phyloP scores from a whole-genome alignment of 2,113 vertebrate genomes.

The Melozone crissalis region DNA sequence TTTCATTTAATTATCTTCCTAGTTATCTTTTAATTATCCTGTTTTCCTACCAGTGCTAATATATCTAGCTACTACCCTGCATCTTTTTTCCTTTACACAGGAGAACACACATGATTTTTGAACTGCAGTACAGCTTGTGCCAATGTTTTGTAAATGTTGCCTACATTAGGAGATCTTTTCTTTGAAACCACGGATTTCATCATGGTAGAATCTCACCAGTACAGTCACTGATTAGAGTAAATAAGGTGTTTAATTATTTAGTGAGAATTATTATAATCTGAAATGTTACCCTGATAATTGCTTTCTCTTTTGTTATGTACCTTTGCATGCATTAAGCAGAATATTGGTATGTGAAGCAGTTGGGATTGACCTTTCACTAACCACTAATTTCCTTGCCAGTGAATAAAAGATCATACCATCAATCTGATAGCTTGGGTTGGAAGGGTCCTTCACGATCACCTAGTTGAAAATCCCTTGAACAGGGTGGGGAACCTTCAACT shows the following conservation, averaged over 20 bases:
- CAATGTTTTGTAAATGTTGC: background rate
- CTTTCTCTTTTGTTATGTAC: background rate
- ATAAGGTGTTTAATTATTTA: background rate
- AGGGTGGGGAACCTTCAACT: background rate
- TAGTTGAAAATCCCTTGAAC: background rate
- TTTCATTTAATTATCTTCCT: constrained; percentile 65
- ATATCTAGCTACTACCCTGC: background rate
- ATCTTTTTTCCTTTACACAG: background rate
- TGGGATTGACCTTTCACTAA: background rate
- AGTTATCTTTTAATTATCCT: constrained; percentile 61
- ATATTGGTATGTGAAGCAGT: background rate
- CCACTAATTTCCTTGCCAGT: background rate
- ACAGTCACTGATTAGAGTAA: background rate
- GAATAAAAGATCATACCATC: background rate
- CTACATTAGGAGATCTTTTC: background rate
- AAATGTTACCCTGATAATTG: background rate
- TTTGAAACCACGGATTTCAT: background rate
- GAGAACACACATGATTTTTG: background rate
- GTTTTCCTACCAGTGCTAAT: background rate
- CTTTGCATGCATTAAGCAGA: background rate
- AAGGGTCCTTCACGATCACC: background rate
- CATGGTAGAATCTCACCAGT: background rate
- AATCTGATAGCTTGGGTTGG: background rate
- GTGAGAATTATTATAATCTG: background rate
- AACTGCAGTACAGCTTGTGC: background rate